Evolutionary conservation across 1,140 invertebrate genomes (phyloP), one percentile per base, ranked within the genome.

Genomic region (Globodera ellingtonae): DNA sequence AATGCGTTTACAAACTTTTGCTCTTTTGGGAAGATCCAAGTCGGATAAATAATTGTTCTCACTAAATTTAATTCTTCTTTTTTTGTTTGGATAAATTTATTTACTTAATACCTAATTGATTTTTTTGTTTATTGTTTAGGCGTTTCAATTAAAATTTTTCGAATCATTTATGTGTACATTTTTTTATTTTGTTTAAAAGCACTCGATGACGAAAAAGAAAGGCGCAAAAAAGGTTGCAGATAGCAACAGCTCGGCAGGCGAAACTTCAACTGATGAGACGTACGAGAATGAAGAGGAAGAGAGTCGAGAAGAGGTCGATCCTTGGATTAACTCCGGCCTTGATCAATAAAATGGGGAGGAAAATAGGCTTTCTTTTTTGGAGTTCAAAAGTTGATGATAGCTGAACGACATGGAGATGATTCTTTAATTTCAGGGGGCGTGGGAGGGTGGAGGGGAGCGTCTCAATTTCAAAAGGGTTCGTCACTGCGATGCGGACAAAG

Each of bases 1-100:
- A 77, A 52, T 77, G 69, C 65, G 62, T 35, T 5, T 18, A 62
- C 18, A 69, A 35, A 15, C 44, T 66, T 69, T 77, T 77, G 67
- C 35, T n/a, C 21, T 74, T 18, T 74, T 74, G 65, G 47, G n/a
- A 6, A 65, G 44, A 21, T 52, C n/a, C 7, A 18, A 52, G 52
- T 44, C 7, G 18, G 8, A 18, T 18, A 74, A 56, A 72, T 72
- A 44, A 8, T 35, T 72, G 18, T 47, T 72, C 6, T 72, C 35
- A 8, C 18, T 59, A 15, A 15, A 59, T 59, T 24, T 35, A 35
- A 35, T 35, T 35, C 35, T 35, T 35, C 3, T 35, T 35, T 35
- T 2, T 35, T 35, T 35, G 35, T 35, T 35, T 35, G 35, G 3
- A 35, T 35, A 35, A 35, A 35, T 35, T 35, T 35, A 35, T 35